Conservation (phyloP, 1,140 invertebrate genomes). For the Pogonus chalceus region DNA sequence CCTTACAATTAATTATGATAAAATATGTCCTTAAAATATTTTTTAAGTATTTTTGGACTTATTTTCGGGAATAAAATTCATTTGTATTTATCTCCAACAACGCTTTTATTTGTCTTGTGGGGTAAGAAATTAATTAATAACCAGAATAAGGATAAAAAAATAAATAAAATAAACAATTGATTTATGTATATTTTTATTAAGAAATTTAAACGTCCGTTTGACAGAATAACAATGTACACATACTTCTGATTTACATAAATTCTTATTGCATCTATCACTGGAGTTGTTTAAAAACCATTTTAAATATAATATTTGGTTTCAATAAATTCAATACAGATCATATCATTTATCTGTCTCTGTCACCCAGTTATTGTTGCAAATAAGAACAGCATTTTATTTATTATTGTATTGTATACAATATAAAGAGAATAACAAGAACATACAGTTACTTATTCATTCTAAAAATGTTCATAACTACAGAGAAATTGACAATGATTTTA, state of each 20-base stretch:
- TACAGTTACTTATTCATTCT: neutral
- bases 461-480: neutral
- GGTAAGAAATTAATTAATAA: too few relatives aligned
- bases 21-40: too few relatives aligned
- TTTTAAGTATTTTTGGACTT: too few relatives aligned
- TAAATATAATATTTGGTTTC: too few relatives aligned
- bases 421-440: neutral
- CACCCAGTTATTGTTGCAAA: neutral
- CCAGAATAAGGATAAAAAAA: too few relatives aligned
- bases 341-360: too few relatives aligned
- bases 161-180: neutral
- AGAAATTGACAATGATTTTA: neutral
- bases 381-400: neutral
- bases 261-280: conserved; percentile 5
- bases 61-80: too few relatives aligned
- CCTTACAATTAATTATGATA: too few relatives aligned
- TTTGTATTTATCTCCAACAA: too few relatives aligned
- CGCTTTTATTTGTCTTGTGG: too few relatives aligned
- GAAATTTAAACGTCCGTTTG: conserved; percentile 5
- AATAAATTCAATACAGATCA: too few relatives aligned
- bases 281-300: too few relatives aligned
- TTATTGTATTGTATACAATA: neutral
- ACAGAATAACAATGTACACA: conserved; percentile 3
- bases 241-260: neutral
- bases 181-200: conserved; percentile 2